A percentile compares a stretch with the other conserved stretches of the same genome.
Conservation (phyloP, 1,140 invertebrate species). For the Adelges cooleyi region DNA sequence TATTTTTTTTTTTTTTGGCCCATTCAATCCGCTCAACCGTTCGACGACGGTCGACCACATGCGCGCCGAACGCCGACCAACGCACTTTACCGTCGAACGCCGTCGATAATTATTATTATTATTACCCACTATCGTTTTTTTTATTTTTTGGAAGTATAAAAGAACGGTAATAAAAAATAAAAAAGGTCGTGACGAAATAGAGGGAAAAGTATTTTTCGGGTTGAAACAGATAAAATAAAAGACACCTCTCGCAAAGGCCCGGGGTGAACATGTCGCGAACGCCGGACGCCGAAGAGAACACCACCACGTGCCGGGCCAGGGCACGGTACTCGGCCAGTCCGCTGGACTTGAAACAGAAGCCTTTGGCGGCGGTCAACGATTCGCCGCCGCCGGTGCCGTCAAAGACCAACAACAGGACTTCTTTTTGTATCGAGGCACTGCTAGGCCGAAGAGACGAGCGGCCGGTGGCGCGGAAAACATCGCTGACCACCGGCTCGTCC, state of each 20-base stretch:
- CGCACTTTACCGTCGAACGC: too few relatives aligned
- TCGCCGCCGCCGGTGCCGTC: not conserved
- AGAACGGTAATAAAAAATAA: too few relatives aligned
- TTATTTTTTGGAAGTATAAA: too few relatives aligned
- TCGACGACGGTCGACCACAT: not conserved
- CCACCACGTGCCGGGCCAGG: not conserved
- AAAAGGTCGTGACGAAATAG: too few relatives aligned
- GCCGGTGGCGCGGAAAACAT: conserved; percentile 17
- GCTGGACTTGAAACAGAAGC: not conserved
- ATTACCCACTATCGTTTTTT: too few relatives aligned
- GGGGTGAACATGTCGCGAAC: not conserved
- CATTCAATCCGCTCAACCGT: not conserved
- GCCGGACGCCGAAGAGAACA: not conserved
- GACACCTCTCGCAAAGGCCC: not conserved
- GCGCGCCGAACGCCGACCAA: too few relatives aligned
- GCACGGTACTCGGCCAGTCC: not conserved
- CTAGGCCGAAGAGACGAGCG: conserved; percentile 37
- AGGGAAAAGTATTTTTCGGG: too few relatives aligned
- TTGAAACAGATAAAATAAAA: too few relatives aligned
- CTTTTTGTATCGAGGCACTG: conserved; percentile 57
- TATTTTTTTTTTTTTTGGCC: too few relatives aligned
- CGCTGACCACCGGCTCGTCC: conserved; percentile 37
- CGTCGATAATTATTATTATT: too few relatives aligned
- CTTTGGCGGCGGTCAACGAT: not conserved
- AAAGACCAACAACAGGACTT: conserved; percentile 41